A percentile compares a stretch with the other conserved stretches of the same genome.
phyloP scores from a whole-genome alignment of 2,113 vertebrate genomes.

The Gadus macrocephalus region DNA sequence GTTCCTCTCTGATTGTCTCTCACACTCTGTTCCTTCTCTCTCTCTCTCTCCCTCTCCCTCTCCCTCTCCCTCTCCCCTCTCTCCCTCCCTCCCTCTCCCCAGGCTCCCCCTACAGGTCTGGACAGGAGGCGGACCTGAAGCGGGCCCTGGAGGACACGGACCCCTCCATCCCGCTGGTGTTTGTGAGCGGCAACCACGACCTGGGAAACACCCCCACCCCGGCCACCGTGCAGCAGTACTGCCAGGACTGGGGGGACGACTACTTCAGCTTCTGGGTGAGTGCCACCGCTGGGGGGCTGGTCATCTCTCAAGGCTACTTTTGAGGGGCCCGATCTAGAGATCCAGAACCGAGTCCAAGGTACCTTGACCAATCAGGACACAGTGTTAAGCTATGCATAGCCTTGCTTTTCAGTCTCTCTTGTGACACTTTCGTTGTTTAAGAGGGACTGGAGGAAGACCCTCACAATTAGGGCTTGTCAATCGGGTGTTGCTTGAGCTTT shows the following conservation, averaged over 20 bases:
- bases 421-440: too few species aligned
- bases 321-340: too few species aligned
- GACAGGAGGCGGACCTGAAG: conserved; percentile 85
- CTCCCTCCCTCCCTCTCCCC: conserved; percentile 4
- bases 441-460: too few species aligned
- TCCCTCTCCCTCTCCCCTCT: conserved; percentile 2
- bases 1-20: too few species aligned
- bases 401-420: too few species aligned
- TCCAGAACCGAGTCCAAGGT: too few species aligned
- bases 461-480: too few species aligned
- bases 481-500: too few species aligned
- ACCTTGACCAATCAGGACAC: too few species aligned
- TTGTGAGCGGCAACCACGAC: conserved; percentile 95
- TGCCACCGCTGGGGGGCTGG: background rate
- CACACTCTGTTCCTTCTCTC: too few species aligned
- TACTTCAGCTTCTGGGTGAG: conserved; percentile 94
- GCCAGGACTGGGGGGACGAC: conserved; percentile 87
- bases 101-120: conserved; percentile 79
- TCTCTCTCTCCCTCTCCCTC: background rate
- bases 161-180: conserved; percentile 81
- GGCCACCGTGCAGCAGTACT: conserved; percentile 75
- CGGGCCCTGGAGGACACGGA: conserved; percentile 68
- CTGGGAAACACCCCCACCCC: conserved; percentile 85
- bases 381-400: too few species aligned
- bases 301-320: background rate